Evolutionary conservation across 1,140 invertebrate genomes (phyloP).

Genomic region (Hesperophylax magnus): DNA sequence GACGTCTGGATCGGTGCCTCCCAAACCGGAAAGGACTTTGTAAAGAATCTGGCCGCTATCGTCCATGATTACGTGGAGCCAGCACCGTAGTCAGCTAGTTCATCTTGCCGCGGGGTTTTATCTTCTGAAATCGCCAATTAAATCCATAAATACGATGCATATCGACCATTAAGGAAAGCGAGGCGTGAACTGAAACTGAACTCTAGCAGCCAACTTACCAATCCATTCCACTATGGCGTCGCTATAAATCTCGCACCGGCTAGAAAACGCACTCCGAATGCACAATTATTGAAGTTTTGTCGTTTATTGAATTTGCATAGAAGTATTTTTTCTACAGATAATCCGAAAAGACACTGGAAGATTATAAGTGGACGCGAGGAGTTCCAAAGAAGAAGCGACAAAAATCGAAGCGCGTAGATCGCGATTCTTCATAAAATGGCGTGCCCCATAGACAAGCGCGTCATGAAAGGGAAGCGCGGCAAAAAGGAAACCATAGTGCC

Average conservation of each 20-base stretch:
- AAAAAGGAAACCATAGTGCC: constrained; percentile 23
- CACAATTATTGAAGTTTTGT: not conserved
- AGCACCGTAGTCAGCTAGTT: not conserved
- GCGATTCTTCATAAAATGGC: constrained; percentile 35
- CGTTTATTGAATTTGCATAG: constrained; percentile 30
- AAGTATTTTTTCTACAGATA: constrained; percentile 31
- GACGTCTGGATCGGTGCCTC: constrained; percentile 16
- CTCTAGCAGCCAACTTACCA: constrained; percentile 3
- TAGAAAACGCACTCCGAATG: not conserved
- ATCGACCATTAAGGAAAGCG: not conserved
- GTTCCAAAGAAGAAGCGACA: constrained; percentile 41
- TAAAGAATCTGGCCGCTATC: constrained; percentile 33
- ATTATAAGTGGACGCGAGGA: not conserved
- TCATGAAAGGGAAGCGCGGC: constrained; percentile 33
- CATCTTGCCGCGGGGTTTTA: not conserved
- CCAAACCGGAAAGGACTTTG: constrained; percentile 27
- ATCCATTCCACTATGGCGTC: constrained; percentile 32
- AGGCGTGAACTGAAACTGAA: constrained; percentile 9
- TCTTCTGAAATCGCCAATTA: not conserved
- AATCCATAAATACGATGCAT: not conserved
- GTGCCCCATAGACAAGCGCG: constrained; percentile 32
- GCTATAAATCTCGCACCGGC: constrained; percentile 15
- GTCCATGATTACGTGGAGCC: constrained; percentile 19
- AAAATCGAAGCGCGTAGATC: constrained; percentile 34
- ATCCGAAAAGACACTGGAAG: constrained; percentile 29